Percentiles rank a stretch among this genome's conserved stretches.
These are phyloP conservation scores for Invenusta paracnida DNA, from an alignment of 2,888 invertebrate genomes.

Conservation along the genomic window DNA sequence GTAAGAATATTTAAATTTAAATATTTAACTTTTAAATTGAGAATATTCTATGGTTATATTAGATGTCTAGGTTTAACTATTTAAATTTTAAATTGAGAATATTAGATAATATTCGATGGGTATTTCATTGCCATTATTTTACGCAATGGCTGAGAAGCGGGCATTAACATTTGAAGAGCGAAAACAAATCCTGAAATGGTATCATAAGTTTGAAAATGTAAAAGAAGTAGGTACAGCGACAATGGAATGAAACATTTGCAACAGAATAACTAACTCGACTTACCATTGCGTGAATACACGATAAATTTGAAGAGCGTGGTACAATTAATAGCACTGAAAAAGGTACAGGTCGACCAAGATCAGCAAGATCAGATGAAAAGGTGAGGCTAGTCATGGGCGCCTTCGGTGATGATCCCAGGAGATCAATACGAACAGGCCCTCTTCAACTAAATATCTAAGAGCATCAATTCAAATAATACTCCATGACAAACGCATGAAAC, in stretches of 20 bases:
- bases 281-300: not conserved
- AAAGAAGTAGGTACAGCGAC: not conserved
- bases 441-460: not conserved
- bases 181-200: not conserved
- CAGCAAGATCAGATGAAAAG: not conserved
- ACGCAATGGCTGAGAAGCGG: not conserved
- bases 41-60: too few relatives aligned
- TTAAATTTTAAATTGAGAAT: too few relatives aligned
- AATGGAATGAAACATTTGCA: constrained; percentile 20
- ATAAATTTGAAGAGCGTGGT: constrained; percentile 24
- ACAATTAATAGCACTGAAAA: not conserved
- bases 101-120: too few relatives aligned
- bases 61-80: too few relatives aligned
- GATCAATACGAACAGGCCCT: not conserved
- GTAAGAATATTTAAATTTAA: too few relatives aligned
- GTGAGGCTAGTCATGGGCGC: not conserved
- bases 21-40: too few relatives aligned
- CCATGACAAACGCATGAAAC: not conserved
- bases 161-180: not conserved
- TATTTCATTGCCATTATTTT: not conserved
- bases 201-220: constrained; percentile 17
- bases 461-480: not conserved
- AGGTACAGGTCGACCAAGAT: not conserved
- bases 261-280: constrained; percentile 2
- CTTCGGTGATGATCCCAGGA: not conserved